phyloP scores from a whole-genome alignment of 2,113 vertebrate species.

The Seriola quinqueradiata region DNA sequence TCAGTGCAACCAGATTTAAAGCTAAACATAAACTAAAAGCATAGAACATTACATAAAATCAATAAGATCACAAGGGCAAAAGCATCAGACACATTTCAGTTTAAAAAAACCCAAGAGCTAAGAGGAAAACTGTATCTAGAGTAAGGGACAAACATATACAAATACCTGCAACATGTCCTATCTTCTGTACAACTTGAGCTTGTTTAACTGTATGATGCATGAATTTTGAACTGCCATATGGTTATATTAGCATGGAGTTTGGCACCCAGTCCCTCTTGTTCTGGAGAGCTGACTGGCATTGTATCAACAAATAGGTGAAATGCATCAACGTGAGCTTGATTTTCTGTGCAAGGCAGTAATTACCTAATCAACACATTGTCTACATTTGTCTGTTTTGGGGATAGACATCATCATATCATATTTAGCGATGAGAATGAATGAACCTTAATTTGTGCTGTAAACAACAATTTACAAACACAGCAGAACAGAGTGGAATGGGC shows the following conservation, averaged over 20 bases:
- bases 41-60: slow-evolving; percentile 38
- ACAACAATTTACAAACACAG: neutral
- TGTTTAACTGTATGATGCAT: slow-evolving; percentile 19
- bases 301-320: slow-evolving; percentile 43
- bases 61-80: slow-evolving; percentile 55
- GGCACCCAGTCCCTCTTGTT: slow-evolving; percentile 29
- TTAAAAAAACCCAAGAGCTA: neutral
- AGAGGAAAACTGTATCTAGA: slow-evolving; percentile 6
- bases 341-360: slow-evolving; percentile 49
- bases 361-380: slow-evolving; percentile 42
- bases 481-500: neutral
- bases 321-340: slow-evolving; percentile 43
- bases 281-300: slow-evolving; percentile 42
- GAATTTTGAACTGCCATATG: slow-evolving; percentile 52
- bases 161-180: slow-evolving; percentile 6
- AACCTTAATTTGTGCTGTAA: slow-evolving; percentile 38
- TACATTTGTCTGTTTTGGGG: slow-evolving; percentile 20
- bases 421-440: slow-evolving; percentile 25
- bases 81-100: slow-evolving; percentile 32
- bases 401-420: neutral
- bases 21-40: slow-evolving; percentile 49
- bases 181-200: slow-evolving; percentile 24
- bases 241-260: slow-evolving; percentile 43
- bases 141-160: neutral
- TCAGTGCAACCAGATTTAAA: slow-evolving; percentile 20